A percentile compares a stretch with the other conserved stretches of the same genome.
Conservation (phyloP, 2,797 vertebrate genomes). For the Phalanger gymnotis region DNA sequence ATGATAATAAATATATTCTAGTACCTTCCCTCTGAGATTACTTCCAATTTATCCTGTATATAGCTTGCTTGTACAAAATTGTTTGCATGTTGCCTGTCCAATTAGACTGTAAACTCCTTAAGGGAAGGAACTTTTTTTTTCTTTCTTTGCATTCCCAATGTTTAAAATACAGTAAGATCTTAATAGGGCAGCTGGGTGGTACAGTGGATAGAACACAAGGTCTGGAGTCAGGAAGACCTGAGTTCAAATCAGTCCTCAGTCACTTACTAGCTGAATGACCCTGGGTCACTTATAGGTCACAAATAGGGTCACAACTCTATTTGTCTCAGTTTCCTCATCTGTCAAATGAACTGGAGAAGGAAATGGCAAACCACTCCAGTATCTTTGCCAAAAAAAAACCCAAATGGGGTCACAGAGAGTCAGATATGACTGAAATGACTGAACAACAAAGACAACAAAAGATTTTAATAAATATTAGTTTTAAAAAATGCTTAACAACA, state of each 20-base stretch:
- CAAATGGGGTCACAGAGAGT: neutral
- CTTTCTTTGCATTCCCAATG: neutral
- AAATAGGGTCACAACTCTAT: neutral
- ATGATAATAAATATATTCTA: neutral
- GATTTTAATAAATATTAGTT: neutral
- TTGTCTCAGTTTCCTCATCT: neutral
- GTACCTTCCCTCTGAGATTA: neutral
- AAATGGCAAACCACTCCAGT: neutral
- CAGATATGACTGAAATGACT: neutral
- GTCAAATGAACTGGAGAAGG: neutral
- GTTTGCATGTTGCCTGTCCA: neutral
- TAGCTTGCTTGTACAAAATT: neutral
- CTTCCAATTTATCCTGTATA: neutral
- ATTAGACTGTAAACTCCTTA: neutral
- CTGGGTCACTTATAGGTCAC: neutral
- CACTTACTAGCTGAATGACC: neutral
- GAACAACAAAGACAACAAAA: neutral
- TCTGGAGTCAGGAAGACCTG: neutral
- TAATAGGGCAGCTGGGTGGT: neutral
- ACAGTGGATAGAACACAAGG: neutral
- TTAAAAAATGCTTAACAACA: neutral
- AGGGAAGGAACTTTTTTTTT: neutral
- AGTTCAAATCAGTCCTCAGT: neutral
- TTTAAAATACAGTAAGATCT: neutral
- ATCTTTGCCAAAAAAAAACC: neutral